Evolutionary conservation across 2,888 invertebrate species (phyloP).

Genomic region (Hyposoter didymator): DNA sequence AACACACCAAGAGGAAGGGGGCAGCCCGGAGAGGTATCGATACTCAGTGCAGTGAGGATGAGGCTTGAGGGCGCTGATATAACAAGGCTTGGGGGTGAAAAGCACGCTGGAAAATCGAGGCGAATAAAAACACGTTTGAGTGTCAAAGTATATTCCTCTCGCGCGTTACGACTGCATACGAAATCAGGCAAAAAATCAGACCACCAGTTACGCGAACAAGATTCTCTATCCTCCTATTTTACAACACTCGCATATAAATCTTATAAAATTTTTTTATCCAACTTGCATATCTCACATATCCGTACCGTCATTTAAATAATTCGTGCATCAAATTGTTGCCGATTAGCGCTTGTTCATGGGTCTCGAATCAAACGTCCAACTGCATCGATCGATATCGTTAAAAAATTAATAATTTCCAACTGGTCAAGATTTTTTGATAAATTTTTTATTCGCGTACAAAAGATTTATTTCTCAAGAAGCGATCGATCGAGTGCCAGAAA

Average conservation of each 20-base stretch:
- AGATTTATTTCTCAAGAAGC: slow-evolving; percentile 41
- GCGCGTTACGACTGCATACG: neutral
- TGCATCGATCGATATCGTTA: too few relatives aligned
- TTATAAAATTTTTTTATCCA: slow-evolving; percentile 4
- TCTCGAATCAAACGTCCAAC: too few relatives aligned
- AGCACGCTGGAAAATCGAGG: slow-evolving; percentile 48
- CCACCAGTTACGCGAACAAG: neutral
- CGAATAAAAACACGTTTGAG: slow-evolving; percentile 61
- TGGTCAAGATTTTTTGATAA: slow-evolving; percentile 10
- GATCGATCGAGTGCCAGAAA: neutral
- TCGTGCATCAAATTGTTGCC: too few relatives aligned
- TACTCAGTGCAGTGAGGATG: neutral
- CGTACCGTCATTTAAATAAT: neutral
- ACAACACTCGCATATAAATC: neutral
- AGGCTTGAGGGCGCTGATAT: slow-evolving; percentile 24
- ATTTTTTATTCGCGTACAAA: slow-evolving; percentile 28
- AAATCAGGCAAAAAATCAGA: slow-evolving; percentile 1
- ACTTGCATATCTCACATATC: neutral
- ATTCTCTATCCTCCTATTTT: neutral
- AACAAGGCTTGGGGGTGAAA: slow-evolving; percentile 58
- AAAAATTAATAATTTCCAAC: too few relatives aligned
- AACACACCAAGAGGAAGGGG: neutral
- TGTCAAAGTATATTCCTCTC: slow-evolving; percentile 38
- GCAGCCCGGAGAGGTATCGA: slow-evolving; percentile 42
- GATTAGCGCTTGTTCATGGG: too few relatives aligned